These are phyloP conservation scores for Isoperla grammatica DNA, from an alignment of 2,888 invertebrate genomes.

Conservation along the genomic window DNA sequence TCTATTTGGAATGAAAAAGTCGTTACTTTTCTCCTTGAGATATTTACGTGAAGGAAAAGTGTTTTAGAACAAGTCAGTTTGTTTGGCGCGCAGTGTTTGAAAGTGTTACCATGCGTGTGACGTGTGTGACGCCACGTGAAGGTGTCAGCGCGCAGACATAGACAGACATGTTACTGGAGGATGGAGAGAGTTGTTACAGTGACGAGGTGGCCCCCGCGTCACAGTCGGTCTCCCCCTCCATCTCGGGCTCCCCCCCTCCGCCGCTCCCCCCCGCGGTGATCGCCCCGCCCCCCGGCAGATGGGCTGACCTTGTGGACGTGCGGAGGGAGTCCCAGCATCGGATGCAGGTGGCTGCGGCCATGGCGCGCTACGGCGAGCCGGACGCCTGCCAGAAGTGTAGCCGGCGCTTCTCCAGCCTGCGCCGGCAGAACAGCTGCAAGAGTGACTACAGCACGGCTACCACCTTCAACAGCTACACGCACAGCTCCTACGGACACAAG, in stretches of 20 bases:
- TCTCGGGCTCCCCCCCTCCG: slow-evolving; percentile 10
- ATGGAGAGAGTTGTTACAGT: not conserved
- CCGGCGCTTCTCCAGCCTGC: slow-evolving; percentile 37
- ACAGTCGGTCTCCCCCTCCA: not conserved
- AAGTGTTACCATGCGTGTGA: too few relatives aligned
- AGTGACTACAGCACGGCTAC: slow-evolving; percentile 43
- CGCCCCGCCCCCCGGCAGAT: not conserved
- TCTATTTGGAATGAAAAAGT: too few relatives aligned
- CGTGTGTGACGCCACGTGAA: too few relatives aligned
- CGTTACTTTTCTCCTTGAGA: too few relatives aligned
- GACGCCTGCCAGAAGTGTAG: slow-evolving; percentile 45
- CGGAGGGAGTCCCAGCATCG: not conserved
- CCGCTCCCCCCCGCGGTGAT: not conserved
- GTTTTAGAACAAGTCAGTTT: too few relatives aligned
- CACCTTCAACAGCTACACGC: slow-evolving; percentile 41
- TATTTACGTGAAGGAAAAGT: too few relatives aligned
- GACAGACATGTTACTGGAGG: slow-evolving; percentile 5
- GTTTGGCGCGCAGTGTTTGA: too few relatives aligned
- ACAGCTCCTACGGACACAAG: slow-evolving; percentile 30
- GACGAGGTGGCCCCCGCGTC: not conserved
- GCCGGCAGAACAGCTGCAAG: slow-evolving; percentile 6
- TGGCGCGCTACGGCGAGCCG: slow-evolving; percentile 10
- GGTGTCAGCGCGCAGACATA: too few relatives aligned
- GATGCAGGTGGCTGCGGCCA: slow-evolving; percentile 4
- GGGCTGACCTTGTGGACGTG: not conserved